Conservation (phyloP, 2,797 vertebrate species). For the Mormyrus proboscirostris region DNA sequence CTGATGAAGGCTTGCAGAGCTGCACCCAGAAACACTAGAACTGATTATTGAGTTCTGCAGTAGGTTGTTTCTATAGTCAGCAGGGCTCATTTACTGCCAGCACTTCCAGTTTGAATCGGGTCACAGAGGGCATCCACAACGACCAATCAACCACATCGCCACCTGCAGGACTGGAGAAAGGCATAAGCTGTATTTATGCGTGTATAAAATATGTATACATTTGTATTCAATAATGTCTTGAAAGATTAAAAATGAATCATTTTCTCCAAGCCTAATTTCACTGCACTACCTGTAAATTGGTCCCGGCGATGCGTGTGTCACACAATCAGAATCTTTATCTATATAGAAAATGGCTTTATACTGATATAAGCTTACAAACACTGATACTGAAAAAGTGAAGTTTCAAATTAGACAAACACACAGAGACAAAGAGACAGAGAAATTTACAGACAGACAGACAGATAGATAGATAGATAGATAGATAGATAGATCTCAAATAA, state of each 20-base stretch:
- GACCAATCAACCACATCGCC: not conserved
- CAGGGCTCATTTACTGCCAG: not conserved
- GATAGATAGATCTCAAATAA: not conserved
- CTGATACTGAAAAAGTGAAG: not conserved
- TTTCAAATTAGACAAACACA: not conserved
- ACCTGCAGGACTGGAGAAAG: not conserved
- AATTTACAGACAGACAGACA: not conserved
- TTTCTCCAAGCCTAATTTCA: not conserved
- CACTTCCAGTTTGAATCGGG: not conserved
- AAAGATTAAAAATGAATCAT: not conserved
- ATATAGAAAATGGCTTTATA: not conserved
- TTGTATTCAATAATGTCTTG: not conserved
- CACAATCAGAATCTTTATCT: not conserved
- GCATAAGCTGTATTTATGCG: not conserved
- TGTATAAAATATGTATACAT: not conserved
- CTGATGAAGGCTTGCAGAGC: not conserved
- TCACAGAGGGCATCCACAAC: not conserved
- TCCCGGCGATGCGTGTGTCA: not conserved
- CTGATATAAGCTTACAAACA: not conserved
- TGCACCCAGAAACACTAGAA: not conserved
- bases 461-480: not conserved
- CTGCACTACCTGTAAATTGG: not conserved
- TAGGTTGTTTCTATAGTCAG: not conserved
- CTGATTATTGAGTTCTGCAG: not conserved
- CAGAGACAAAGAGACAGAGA: not conserved